These are phyloP conservation scores for Chydorus sphaericus DNA, from an alignment of 2,888 invertebrate species.

Conservation along the genomic window DNA sequence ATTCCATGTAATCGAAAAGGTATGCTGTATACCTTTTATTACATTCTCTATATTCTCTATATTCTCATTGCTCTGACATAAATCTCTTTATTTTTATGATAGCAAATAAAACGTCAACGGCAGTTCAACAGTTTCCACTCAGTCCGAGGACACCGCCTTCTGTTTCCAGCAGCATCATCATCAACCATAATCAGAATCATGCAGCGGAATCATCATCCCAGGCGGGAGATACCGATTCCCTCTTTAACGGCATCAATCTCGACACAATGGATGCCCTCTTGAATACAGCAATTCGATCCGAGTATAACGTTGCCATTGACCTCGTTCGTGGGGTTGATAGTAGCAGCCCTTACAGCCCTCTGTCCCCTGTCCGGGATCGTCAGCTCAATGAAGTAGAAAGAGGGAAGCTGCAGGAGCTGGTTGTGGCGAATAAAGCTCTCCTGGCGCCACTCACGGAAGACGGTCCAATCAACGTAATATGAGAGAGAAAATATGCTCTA, in stretches of 20 bases:
- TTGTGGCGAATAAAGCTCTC: slow-evolving; percentile 71
- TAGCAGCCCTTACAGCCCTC: too few species aligned
- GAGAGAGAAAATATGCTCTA: not conserved
- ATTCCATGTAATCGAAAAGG: too few species aligned
- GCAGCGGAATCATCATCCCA: too few species aligned
- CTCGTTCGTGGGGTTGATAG: slow-evolving; percentile 39
- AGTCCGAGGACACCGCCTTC: too few species aligned
- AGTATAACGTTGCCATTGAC: slow-evolving; percentile 57
- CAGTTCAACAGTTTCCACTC: too few species aligned
- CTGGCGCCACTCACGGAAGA: slow-evolving; percentile 73
- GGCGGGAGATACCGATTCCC: not conserved
- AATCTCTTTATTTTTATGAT: too few species aligned
- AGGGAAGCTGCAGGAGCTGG: slow-evolving; percentile 66
- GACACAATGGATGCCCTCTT: slow-evolving; percentile 61
- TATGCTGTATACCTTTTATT: too few species aligned
- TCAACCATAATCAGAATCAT: too few species aligned
- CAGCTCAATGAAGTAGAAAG: slow-evolving; percentile 67
- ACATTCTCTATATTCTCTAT: too few species aligned
- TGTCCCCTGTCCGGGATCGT: slow-evolving; percentile 24
- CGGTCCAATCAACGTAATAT: slow-evolving; percentile 20
- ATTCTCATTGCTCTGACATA: too few species aligned
- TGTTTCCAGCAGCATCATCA: too few species aligned
- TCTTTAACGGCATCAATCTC: not conserved
- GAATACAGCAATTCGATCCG: slow-evolving; percentile 70
- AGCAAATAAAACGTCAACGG: too few species aligned